A percentile compares a stretch with the other conserved stretches of the same genome.
Evolutionary conservation across 2,888 invertebrate species (phyloP).

Genomic region (Marronus borbonicus): DNA sequence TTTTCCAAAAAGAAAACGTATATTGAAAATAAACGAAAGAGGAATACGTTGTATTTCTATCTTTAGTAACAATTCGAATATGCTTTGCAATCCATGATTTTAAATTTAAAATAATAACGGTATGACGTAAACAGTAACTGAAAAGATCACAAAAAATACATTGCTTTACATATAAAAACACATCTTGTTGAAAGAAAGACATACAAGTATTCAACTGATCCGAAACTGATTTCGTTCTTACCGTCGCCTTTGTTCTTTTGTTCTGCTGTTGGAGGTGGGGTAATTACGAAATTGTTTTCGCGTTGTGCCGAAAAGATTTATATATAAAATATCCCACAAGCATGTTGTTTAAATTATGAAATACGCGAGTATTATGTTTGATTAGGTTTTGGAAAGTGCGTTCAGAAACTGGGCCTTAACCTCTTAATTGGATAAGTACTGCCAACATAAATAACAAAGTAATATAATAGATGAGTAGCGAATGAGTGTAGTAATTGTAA

Average conservation of each 20-base stretch:
- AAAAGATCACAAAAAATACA: slow-evolving; percentile 56
- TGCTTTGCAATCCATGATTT: slow-evolving; percentile 66
- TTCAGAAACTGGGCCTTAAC: too few relatives aligned
- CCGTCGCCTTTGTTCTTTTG: slow-evolving; percentile 4
- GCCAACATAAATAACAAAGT: too few relatives aligned
- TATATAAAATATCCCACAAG: slow-evolving; percentile 51
- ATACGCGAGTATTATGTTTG: too few relatives aligned
- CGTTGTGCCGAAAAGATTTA: slow-evolving; percentile 48
- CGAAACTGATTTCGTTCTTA: slow-evolving; percentile 30
- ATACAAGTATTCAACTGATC: slow-evolving; percentile 60
- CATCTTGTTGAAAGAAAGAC: slow-evolving; percentile 64
- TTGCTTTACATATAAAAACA: slow-evolving; percentile 59
- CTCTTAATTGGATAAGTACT: too few relatives aligned
- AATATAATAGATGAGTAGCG: too few relatives aligned
- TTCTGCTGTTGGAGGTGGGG: slow-evolving; percentile 3
- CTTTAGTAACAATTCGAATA: slow-evolving; percentile 59
- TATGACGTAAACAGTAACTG: slow-evolving; percentile 41
- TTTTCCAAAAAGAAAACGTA: neutral
- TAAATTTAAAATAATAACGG: slow-evolving; percentile 64
- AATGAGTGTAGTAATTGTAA: too few relatives aligned
- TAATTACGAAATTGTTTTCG: slow-evolving; percentile 45
- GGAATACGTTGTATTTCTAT: slow-evolving; percentile 63
- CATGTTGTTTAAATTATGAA: neutral
- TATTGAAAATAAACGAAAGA: slow-evolving; percentile 11
- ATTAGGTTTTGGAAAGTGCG: too few relatives aligned